Evolutionary conservation across 2,113 vertebrate species (phyloP).

Genomic region (Panthera tigris): DNA sequence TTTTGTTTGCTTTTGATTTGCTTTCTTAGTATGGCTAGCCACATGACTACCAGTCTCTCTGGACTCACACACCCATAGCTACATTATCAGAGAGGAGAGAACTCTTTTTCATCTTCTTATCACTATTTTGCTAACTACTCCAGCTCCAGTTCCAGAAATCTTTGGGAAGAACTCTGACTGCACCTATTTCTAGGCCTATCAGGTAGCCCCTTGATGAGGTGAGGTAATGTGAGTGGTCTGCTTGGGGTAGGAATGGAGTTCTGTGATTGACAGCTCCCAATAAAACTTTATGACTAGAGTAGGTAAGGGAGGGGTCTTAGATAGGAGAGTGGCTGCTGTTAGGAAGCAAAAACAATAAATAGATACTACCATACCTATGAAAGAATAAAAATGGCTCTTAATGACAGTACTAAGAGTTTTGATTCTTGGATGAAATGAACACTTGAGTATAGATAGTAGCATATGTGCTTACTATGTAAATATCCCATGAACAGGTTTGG

Average conservation of each 20-base stretch:
- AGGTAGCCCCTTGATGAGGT: background rate
- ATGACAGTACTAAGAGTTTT: background rate
- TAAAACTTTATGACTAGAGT: background rate
- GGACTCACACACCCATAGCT: background rate
- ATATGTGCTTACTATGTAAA: background rate
- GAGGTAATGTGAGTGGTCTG: background rate
- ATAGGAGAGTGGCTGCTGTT: background rate
- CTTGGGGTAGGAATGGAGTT: background rate
- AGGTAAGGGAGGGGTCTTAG: background rate
- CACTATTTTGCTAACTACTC: background rate
- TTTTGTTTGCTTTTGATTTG: background rate
- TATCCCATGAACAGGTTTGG: background rate
- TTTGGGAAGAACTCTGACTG: background rate
- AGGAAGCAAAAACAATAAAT: background rate
- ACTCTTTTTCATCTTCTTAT: background rate
- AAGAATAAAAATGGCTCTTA: conserved; percentile 8
- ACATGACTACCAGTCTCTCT: background rate
- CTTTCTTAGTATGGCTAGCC: background rate
- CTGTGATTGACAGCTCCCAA: background rate
- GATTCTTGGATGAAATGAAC: background rate
- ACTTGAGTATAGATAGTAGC: background rate
- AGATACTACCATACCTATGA: background rate
- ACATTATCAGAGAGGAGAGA: background rate
- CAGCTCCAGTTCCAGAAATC: background rate
- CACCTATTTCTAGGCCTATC: background rate